Conservation (phyloP, 2,797 vertebrate genomes). For the Morelia viridis region DNA sequence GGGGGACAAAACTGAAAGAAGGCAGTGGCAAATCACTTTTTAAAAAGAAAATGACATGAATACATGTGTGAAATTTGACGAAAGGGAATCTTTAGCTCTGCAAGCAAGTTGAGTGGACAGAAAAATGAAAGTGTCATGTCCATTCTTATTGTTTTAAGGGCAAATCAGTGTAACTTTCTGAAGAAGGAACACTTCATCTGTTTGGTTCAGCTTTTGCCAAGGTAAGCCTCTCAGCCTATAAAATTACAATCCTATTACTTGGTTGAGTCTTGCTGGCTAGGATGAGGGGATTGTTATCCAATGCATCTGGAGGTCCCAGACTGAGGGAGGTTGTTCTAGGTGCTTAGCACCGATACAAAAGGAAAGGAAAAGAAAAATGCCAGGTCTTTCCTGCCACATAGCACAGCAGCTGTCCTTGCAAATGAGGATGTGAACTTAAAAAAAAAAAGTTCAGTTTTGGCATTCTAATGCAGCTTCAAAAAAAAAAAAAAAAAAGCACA, state of each 20-base stretch:
- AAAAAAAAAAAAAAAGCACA: not conserved
- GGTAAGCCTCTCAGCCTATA: not conserved
- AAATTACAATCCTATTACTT: not conserved
- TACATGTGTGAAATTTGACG: too few species aligned
- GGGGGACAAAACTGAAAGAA: too few species aligned
- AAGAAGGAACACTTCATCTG: not conserved
- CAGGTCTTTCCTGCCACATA: not conserved
- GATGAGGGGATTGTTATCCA: not conserved
- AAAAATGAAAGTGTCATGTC: not conserved
- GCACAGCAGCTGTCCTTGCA: not conserved
- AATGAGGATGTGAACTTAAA: not conserved
- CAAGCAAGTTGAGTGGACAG: too few species aligned
- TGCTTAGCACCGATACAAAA: not conserved
- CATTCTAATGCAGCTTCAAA: conserved; percentile 10
- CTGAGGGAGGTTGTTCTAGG: not conserved
- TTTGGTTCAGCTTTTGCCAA: too few species aligned
- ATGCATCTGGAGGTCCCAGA: not conserved
- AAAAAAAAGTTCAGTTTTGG: not conserved
- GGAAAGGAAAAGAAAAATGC: not conserved
- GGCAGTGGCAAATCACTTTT: too few species aligned
- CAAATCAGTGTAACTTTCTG: not conserved
- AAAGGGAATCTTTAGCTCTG: too few species aligned
- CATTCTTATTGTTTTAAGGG: not conserved
- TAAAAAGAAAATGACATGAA: too few species aligned
- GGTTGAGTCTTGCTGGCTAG: not conserved